Evolutionary conservation across 1,140 invertebrate genomes (phyloP).

Genomic region (Polypedilum pembai): DNA sequence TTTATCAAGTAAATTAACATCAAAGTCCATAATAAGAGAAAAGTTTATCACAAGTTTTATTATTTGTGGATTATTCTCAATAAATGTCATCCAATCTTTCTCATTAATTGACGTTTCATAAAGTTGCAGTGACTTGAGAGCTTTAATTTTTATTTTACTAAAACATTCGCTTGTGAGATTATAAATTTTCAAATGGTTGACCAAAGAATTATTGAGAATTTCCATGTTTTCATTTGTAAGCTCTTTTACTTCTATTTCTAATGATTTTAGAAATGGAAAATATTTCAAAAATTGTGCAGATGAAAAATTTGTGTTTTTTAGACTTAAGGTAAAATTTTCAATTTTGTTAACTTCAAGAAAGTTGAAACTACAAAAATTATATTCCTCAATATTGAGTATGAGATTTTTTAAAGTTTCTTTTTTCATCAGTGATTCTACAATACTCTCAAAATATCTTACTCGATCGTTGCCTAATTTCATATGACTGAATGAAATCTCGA

Average conservation of each 20-base stretch:
- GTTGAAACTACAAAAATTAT: not conserved
- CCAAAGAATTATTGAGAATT: not conserved
- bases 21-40: not conserved
- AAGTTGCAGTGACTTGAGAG: not conserved
- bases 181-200: not conserved
- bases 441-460: not conserved
- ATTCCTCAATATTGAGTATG: not conserved
- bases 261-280: not conserved
- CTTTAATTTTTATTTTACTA: not conserved
- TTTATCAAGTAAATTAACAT: not conserved
- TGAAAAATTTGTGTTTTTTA: not conserved
- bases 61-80: constrained; percentile 24
- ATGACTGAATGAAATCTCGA: not conserved
- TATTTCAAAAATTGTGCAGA: not conserved
- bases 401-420: not conserved
- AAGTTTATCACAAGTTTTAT: constrained; percentile 2
- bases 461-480: not conserved
- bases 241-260: not conserved
- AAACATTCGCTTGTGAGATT: constrained; percentile 9
- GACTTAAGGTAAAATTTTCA: not conserved
- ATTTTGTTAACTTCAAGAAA: not conserved
- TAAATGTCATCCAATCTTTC: not conserved
- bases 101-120: not conserved
- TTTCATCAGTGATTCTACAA: not conserved
- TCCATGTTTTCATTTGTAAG: not conserved